Base-by-base conservation (phyloP, 2,888 invertebrate genomes). In the Leptinotarsa tumamoca region DNA sequence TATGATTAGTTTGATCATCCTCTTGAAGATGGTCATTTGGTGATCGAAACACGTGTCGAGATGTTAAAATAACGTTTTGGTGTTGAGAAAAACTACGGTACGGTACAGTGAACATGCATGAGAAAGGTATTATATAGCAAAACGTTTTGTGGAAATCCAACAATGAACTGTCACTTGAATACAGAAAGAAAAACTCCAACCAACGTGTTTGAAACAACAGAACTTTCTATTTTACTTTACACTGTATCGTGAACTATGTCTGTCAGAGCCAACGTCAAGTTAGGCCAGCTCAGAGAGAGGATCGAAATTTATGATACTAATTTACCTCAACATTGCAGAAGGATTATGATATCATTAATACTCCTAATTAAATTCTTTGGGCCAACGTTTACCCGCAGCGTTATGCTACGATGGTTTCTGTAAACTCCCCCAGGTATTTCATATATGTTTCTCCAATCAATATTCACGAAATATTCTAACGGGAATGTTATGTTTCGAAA, bases 291-390 rank as follows among this genome's bases (percentile, higher is more conserved):
- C 58, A 58, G 23, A 58, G 58, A 18, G 27, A 63, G 68, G 68
- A 63, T 68, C 66, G 54, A 51, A 75, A 75, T 75, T 75, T 75
- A 75, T 75, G 66, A 68, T 63, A 63, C 72, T 68, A 72, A 75
- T 75, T 75, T 68, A 68, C 75, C 63, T 49, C 72, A 72, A 75
- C 72, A 75, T 72, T 72, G 72, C 72, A 72, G 61, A 58, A 75
- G 75, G 75, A 72, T 72, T 72, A 75, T 75, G 72, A 72, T 49
- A 75, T 72, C 72, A 68, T 72, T 72, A 75, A 72, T 75, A 50
- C 63, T 49, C 33, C 63, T 52, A n/a, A 52, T 58, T 58, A 58
- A 58, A 58, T 58, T 58, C 58, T 58, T 58, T 58, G 58, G 15
- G 17, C 58, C 58, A 21, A 15, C 58, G 23, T 58, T 23, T 4